phyloP scores from a whole-genome alignment of 2,797 vertebrate genomes.

The Zenarchopterus dispar region DNA sequence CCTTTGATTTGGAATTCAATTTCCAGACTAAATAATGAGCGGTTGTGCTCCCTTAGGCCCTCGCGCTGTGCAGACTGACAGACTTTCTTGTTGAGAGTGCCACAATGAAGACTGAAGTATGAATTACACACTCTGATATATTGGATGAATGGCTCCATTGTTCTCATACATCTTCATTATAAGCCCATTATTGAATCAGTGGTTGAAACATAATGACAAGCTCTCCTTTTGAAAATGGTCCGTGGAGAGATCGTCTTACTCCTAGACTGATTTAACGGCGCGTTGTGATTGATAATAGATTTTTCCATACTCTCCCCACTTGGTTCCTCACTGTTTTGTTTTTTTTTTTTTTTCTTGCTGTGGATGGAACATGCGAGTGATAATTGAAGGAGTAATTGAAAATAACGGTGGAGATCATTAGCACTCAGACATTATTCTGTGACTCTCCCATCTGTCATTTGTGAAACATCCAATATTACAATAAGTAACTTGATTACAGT shows the following conservation, averaged over 20 bases:
- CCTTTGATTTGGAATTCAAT: slow-evolving; percentile 64
- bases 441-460: not conserved
- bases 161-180: slow-evolving; percentile 81
- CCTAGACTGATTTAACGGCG: not conserved
- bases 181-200: slow-evolving; percentile 71
- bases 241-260: slow-evolving; percentile 46
- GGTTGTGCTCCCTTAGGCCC: slow-evolving; percentile 37
- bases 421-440: not conserved
- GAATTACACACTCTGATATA: slow-evolving; percentile 74
- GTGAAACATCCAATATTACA: not conserved
- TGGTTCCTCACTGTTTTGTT: slow-evolving; percentile 6
- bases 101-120: slow-evolving; percentile 79
- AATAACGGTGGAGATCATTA: not conserved
- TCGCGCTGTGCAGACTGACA: not conserved
- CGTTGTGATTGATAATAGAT: slow-evolving; percentile 53
- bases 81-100: slow-evolving; percentile 57
- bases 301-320: slow-evolving; percentile 21
- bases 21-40: slow-evolving; percentile 62
- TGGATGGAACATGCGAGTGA: not conserved
- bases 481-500: too few relatives aligned
- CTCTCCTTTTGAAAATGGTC: slow-evolving; percentile 66
- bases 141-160: slow-evolving; percentile 72
- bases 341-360: too few relatives aligned
- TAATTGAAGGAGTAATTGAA: slow-evolving; percentile 14
- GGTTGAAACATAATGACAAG: slow-evolving; percentile 70